A percentile compares a stretch with the other conserved stretches of the same genome.
These are phyloP conservation scores for Galleria mellonella DNA, from an alignment of 1,140 invertebrate genomes.

Conservation along the genomic window DNA sequence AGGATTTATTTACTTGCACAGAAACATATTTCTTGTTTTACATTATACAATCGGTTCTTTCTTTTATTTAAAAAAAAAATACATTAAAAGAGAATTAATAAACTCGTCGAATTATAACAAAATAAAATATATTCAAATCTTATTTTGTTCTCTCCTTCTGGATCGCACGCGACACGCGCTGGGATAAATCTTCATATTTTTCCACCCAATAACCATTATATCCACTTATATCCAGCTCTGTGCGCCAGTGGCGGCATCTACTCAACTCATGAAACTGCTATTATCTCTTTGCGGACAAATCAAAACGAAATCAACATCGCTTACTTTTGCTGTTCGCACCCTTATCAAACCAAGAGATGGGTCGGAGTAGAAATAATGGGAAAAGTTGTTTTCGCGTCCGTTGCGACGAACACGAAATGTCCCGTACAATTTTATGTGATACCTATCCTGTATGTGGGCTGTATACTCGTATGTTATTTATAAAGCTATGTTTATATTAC, in stretches of 20 bases:
- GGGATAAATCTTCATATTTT: constrained; percentile 30
- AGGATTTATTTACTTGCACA: too few species aligned
- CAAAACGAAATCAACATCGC: constrained; percentile 67
- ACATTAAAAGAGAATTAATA: too few species aligned
- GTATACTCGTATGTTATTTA: too few species aligned
- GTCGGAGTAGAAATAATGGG: constrained; percentile 64
- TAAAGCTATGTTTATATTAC: too few species aligned
- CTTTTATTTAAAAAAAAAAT: too few species aligned
- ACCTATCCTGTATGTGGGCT: background rate
- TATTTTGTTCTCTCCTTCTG: too few species aligned
- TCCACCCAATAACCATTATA: constrained; percentile 10
- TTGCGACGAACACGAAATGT: constrained; percentile 25
- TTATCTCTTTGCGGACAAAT: constrained; percentile 56
- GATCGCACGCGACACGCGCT: constrained; percentile 2
- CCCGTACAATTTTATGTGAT: constrained; percentile 46
- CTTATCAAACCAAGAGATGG: constrained; percentile 62
- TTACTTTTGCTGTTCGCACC: constrained; percentile 60
- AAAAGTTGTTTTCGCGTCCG: constrained; percentile 59
- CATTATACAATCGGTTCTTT: too few species aligned
- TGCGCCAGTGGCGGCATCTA: constrained; percentile 14
- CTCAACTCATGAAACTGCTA: constrained; percentile 52
- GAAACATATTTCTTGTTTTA: too few species aligned
- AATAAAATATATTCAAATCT: too few species aligned
- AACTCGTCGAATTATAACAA: too few species aligned
- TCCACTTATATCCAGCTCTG: background rate